These are phyloP conservation scores for Spatulosminthurus flaviceps DNA, from an alignment of 2,888 invertebrate genomes.

Conservation along the genomic window DNA sequence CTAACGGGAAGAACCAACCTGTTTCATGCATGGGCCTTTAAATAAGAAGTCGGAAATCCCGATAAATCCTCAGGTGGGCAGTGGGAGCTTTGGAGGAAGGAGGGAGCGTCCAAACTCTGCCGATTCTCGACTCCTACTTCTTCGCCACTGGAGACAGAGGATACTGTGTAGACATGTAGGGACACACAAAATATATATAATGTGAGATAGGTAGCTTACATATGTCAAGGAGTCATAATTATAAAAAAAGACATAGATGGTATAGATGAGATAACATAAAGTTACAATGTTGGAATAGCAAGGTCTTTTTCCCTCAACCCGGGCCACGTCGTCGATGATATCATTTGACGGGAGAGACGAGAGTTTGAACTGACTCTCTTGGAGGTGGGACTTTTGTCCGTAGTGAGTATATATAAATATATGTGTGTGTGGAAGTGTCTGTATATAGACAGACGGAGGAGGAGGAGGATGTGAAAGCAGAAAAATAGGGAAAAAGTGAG, in stretches of 20 bases:
- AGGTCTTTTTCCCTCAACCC: background rate
- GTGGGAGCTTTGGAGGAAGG: slow-evolving; percentile 26
- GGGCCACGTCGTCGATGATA: background rate
- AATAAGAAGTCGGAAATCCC: slow-evolving; percentile 59
- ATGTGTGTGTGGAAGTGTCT: background rate
- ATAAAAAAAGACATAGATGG: background rate
- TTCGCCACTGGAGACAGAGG: too few relatives aligned
- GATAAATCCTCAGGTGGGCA: slow-evolving; percentile 63
- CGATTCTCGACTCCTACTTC: too few relatives aligned
- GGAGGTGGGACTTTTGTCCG: background rate
- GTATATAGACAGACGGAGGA: background rate
- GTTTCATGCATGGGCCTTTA: slow-evolving; percentile 23
- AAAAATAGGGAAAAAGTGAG: slow-evolving; percentile 6
- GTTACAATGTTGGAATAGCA: background rate
- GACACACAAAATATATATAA: background rate
- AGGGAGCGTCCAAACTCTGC: background rate
- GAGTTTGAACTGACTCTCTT: background rate
- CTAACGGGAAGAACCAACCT: slow-evolving; percentile 9
- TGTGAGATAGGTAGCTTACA: too few relatives aligned
- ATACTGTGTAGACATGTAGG: background rate
- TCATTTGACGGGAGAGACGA: slow-evolving; percentile 10
- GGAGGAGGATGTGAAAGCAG: background rate
- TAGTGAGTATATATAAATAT: background rate
- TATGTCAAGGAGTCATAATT: slow-evolving; percentile 2
- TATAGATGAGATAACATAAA: background rate